These are phyloP conservation scores for Lepidurus packardi DNA, from an alignment of 1,140 invertebrate species.

Conservation along the genomic window DNA sequence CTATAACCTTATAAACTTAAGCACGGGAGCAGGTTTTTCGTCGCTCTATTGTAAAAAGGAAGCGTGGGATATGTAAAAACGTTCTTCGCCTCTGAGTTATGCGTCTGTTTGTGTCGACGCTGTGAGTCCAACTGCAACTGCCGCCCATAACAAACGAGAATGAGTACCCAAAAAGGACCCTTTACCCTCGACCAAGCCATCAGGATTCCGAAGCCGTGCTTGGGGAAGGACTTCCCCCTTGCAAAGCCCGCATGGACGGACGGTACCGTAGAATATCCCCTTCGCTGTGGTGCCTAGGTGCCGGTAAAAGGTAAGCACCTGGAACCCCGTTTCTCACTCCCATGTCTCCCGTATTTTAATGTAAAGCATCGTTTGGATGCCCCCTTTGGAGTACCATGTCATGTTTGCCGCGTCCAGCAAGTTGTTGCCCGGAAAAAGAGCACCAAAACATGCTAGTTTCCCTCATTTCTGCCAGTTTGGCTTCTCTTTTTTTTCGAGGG, in stretches of 20 bases:
- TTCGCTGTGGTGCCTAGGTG: not conserved
- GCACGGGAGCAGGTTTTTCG: not conserved
- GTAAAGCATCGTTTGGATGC: not conserved
- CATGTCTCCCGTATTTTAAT: not conserved
- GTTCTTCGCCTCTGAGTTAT: not conserved
- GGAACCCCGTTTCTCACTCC: not conserved
- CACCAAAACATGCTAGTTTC: not conserved
- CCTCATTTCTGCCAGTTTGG: not conserved
- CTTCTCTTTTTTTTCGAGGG: not conserved
- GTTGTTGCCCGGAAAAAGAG: not conserved
- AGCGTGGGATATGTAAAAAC: not conserved
- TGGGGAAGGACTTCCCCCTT: not conserved
- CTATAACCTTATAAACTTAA: not conserved
- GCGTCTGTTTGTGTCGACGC: slow-evolving; percentile 12
- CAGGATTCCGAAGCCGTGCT: not conserved
- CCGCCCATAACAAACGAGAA: not conserved
- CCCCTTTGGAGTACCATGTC: not conserved
- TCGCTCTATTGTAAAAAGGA: not conserved
- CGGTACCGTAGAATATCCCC: not conserved
- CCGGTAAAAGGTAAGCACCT: slow-evolving; percentile 4
- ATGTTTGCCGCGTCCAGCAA: not conserved
- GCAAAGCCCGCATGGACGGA: not conserved
- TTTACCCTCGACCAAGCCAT: not conserved
- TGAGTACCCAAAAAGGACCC: not conserved
- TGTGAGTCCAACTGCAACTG: slow-evolving; percentile 18